Conservation (phyloP, 2,888 invertebrate species). For the Synanthedon tipuliformis region DNA sequence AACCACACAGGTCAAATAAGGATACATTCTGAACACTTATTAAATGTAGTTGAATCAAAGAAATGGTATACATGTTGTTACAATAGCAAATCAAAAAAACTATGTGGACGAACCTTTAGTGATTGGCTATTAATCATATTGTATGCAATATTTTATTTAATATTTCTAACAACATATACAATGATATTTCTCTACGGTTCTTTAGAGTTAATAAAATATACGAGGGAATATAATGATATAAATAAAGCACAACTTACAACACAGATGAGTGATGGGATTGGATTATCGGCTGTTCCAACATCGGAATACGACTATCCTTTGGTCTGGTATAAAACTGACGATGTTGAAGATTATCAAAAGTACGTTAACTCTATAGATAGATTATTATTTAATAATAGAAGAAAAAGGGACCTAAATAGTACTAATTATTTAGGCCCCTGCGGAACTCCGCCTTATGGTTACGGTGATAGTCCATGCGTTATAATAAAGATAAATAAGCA, state of each 20-base stretch:
- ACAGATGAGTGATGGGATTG: constrained; percentile 35
- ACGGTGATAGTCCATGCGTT: constrained; percentile 45
- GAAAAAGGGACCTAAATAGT: constrained; percentile 17
- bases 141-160: constrained; percentile 39
- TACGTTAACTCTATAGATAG: constrained; percentile 39
- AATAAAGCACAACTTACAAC: constrained; percentile 21
- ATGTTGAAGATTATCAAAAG: constrained; percentile 28
- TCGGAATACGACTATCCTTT: constrained; percentile 29
- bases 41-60: constrained; percentile 6
- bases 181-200: constrained; percentile 33
- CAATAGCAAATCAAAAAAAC: constrained; percentile 24
- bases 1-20: not conserved
- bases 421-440: constrained; percentile 38
- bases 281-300: constrained; percentile 43
- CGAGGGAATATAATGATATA: constrained; percentile 14
- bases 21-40: no score
- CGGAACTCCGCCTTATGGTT: constrained; percentile 42
- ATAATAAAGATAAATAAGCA: constrained; percentile 48
- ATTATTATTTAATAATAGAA: constrained; percentile 21
- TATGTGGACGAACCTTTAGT: constrained; percentile 32
- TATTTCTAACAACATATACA: constrained; percentile 39
- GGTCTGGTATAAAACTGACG: constrained; percentile 40
- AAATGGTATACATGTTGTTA: constrained; percentile 24
- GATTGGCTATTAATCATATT: constrained; percentile 35
- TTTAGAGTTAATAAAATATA: constrained; percentile 23